A percentile compares a stretch with the other conserved stretches of the same genome.
These are phyloP conservation scores for Theropithecus gelada DNA, from an alignment of 2,113 vertebrate genomes.

Conservation along the genomic window DNA sequence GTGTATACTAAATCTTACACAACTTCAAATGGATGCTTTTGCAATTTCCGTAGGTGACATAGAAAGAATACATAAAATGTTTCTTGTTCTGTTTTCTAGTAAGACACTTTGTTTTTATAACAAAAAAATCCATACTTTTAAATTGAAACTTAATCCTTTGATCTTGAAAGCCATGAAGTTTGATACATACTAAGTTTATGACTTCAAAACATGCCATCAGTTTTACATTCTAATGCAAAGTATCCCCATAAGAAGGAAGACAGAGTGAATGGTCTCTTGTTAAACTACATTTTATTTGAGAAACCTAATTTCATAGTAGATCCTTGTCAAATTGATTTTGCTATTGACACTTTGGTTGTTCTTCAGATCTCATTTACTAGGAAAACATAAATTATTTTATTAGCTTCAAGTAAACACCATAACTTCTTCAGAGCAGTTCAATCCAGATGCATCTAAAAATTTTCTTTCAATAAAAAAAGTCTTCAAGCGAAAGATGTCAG, in stretches of 20 bases:
- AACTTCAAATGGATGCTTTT: constrained; percentile 10
- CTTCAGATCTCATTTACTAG: constrained; percentile 74
- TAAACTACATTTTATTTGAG: constrained; percentile 78
- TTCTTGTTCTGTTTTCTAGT: constrained; percentile 50
- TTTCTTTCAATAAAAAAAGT: constrained; percentile 36
- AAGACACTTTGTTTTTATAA: constrained; percentile 56
- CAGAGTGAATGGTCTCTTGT: constrained; percentile 68
- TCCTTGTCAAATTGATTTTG: constrained; percentile 74
- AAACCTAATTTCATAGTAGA: constrained; percentile 74
- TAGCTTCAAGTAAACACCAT: constrained; percentile 67
- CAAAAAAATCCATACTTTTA: constrained; percentile 74
- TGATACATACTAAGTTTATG: constrained; percentile 48
- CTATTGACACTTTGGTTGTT: constrained; percentile 66
- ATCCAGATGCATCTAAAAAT: constrained; percentile 10
- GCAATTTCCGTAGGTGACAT: constrained; percentile 29
- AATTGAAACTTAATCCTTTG: constrained; percentile 76
- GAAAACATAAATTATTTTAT: constrained; percentile 75
- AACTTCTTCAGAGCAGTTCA: constrained; percentile 56
- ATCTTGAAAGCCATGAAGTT: constrained; percentile 49
- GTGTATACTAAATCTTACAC: constrained; percentile 6
- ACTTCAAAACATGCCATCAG: constrained; percentile 69
- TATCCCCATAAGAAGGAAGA: constrained; percentile 74
- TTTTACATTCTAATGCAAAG: constrained; percentile 79
- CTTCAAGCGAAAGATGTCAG: neutral
- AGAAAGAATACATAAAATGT: constrained; percentile 18